These are phyloP conservation scores for Megalopta genalis DNA, from an alignment of 1,140 invertebrate species.

Conservation along the genomic window DNA sequence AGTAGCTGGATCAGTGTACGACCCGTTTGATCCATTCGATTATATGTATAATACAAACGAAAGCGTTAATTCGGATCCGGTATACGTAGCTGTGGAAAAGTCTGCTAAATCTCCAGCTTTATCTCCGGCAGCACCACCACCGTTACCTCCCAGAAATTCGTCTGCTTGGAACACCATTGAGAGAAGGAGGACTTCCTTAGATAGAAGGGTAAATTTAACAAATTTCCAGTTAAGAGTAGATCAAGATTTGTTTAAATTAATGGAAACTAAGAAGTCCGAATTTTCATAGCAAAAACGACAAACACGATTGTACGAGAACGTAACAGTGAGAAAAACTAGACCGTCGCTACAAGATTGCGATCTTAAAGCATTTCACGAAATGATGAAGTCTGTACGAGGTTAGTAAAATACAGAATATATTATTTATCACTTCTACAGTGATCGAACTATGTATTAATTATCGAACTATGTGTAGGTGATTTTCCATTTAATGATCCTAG, in stretches of 20 bases:
- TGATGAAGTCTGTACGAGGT: constrained; percentile 88
- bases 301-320: constrained; percentile 86
- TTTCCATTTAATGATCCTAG: constrained; percentile 85
- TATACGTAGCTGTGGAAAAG: constrained; percentile 87
- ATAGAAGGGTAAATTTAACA: constrained; percentile 71
- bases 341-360: constrained; percentile 86
- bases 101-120: constrained; percentile 82
- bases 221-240: not conserved
- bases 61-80: constrained; percentile 87
- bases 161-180: constrained; percentile 82
- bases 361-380: constrained; percentile 88
- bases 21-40: constrained; percentile 92
- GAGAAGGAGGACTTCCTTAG: constrained; percentile 77
- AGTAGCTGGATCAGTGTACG: constrained; percentile 87
- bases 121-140: constrained; percentile 82
- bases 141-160: constrained; percentile 81
- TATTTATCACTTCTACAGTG: not conserved
- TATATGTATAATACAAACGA: constrained; percentile 89
- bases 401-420: constrained; percentile 67
- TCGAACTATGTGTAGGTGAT: constrained; percentile 80
- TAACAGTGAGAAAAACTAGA: constrained; percentile 83
- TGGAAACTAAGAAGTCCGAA: not conserved
- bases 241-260: not conserved
- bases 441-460: constrained; percentile 14
- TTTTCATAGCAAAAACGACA: constrained; percentile 76